Base-by-base conservation (phyloP, 2,797 vertebrate species). In the Thunnus albacares region DNA sequence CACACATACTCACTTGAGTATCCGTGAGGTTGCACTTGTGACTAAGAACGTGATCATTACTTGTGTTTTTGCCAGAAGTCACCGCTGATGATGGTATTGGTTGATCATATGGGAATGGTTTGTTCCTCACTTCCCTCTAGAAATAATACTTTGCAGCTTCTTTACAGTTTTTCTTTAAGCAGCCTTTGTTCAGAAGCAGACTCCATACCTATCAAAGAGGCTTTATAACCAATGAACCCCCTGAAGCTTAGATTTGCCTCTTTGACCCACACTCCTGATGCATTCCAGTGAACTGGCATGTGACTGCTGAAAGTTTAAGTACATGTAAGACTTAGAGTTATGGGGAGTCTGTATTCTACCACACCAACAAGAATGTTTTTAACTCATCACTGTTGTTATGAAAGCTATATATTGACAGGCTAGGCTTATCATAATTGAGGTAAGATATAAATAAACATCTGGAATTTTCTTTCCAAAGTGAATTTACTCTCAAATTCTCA, bases 281-380 rank as follows among this genome's bases (percentile, higher is more conserved):
- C 84, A 88, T 87, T 89, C 79, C 83, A 56, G 20, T 2, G 28
- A 58, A 4, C 49, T 1, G 56, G 30, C 89, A 93, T 93, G 87
- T 89, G 87, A 90, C 80, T 43, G 57, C 41, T 71, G 49, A 63
- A 24, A 51, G 57, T 73, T 35, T 45, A 9, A 80, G 64, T 76
- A 24, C 52, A 43, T 55, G 49, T 28, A 30, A 14, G 45, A 52
- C 45, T 28, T n/a, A 60, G 8, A 38, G 51, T 74, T 55, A 13
- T 38, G 24, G 10, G n/a, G 15, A 63, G 30, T 55, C 51, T 30
- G 13, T 70, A 65, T n/a, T 45, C 49, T 30, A n/a, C 15, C 10
- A 41, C 13, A 38, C 5, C 4, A 18, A 53, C 43, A 30, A 43
- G 13, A 45, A 63, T 8, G 15, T 22, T 15, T 7, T 5, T 1